phyloP scores from a whole-genome alignment of 2,113 vertebrate species.

The Nycticryphes semicollaris region DNA sequence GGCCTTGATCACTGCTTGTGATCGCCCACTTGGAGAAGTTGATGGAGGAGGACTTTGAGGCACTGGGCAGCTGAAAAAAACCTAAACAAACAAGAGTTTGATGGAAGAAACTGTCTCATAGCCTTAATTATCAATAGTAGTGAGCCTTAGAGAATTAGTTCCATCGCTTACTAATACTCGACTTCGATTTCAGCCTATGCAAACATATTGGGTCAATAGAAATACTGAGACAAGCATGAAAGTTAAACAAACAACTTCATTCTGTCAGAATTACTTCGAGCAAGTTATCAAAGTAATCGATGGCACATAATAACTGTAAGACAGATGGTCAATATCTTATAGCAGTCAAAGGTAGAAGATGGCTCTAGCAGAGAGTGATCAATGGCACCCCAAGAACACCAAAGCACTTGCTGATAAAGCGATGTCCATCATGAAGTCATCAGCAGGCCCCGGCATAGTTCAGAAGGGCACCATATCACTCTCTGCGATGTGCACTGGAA shows the following conservation, averaged over 20 bases:
- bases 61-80: background rate
- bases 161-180: conserved; percentile 9
- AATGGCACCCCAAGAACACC: background rate
- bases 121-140: conserved; percentile 23
- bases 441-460: background rate
- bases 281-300: conserved; percentile 66
- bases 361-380: conserved; percentile 23
- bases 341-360: conserved; percentile 25
- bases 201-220: conserved; percentile 31
- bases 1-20: background rate
- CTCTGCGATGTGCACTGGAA: background rate
- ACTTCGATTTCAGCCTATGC: conserved; percentile 16
- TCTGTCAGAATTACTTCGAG: conserved; percentile 48
- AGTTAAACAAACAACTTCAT: conserved; percentile 64
- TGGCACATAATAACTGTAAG: conserved; percentile 39
- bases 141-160: background rate
- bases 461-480: background rate
- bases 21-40: background rate
- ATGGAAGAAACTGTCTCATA: background rate
- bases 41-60: background rate
- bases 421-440: background rate
- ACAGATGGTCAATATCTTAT: conserved; percentile 24
- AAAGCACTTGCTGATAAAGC: background rate
- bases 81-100: background rate
- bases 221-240: background rate